Evolutionary conservation across 2,113 vertebrate species (phyloP), one percentile per base, ranked within the genome.

Genomic region (Micromys minutus): DNA sequence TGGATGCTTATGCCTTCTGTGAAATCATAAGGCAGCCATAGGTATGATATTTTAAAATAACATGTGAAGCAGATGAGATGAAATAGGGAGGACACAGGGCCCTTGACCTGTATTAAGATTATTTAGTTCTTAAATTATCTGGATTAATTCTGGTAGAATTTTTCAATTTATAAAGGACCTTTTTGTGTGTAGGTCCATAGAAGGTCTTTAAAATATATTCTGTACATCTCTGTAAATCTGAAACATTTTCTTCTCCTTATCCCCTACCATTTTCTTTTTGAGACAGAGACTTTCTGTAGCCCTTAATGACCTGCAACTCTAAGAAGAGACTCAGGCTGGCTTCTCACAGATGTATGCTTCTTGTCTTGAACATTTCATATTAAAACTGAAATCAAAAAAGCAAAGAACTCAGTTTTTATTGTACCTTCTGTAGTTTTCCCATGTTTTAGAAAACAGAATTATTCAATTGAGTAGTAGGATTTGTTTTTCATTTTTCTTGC

Each of bases 121-220:
- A 89, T 59, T 90, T 79, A 22, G 3, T 42, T 90, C 89, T 81
- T 79, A 95, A 92, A 77, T 72, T 86, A 89, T 76, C 42, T 81
- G 50, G 71, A 90, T 31, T n/a, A 96, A 88, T 84, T 72, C 81
- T 10, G 11, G 76, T 52, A 52, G 69, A 90, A 63, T 29, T 45
- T 59, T 34, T 61, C 65, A 5, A 69, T 80, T 52, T 69, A 72
- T 57, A 77, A 34, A n/a, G 45, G 6, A 3, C 26, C 26, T n/a
- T 57, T 92, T 61, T 52, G 50, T 11, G 50, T 13, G 63, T 86
- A 39, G 52, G n/a, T 76, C 3, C 34, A 36, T 61, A 50, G 34
- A 55, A 69, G 12, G 59, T 72, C 50, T 95, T 76, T 94, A 47
- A 69, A 87, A 87, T 42, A 67, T 45, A 52, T n/a, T 69, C 11